Conservation (phyloP, 2,113 vertebrate species). For the Alces alces region DNA sequence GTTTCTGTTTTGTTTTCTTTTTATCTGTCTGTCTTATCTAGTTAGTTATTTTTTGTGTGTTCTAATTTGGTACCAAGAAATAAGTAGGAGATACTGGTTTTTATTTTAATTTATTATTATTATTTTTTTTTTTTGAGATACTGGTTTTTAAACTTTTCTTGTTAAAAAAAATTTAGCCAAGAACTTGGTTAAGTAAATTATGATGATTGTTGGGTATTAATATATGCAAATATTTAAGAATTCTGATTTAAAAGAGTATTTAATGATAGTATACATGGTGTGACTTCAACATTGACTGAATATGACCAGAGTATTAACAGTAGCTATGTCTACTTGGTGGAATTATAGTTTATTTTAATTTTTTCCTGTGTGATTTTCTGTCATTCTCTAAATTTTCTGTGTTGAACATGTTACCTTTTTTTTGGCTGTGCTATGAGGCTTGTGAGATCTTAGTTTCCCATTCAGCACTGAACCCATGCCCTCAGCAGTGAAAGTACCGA, state of each 20-base stretch:
- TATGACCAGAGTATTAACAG: not conserved
- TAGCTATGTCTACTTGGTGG: not conserved
- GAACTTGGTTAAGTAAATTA: constrained; percentile 33
- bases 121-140: not conserved
- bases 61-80: constrained; percentile 28
- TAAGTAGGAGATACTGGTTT: not conserved
- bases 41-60: not conserved
- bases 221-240: not conserved
- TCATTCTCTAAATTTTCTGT: not conserved
- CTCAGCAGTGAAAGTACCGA: not conserved
- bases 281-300: not conserved
- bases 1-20: constrained; percentile 6
- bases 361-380: not conserved
- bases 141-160: not conserved
- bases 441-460: not conserved
- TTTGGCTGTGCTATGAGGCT: not conserved
- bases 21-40: not conserved
- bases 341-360: constrained; percentile 17
- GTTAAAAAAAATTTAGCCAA: not conserved
- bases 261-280: not conserved
- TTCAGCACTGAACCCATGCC: not conserved
- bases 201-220: not conserved
- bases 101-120: not conserved
- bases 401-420: not conserved
- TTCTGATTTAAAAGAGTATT: not conserved